Base-by-base conservation (phyloP, 2,797 vertebrate genomes). In the Chrysocyon brachyurus region DNA sequence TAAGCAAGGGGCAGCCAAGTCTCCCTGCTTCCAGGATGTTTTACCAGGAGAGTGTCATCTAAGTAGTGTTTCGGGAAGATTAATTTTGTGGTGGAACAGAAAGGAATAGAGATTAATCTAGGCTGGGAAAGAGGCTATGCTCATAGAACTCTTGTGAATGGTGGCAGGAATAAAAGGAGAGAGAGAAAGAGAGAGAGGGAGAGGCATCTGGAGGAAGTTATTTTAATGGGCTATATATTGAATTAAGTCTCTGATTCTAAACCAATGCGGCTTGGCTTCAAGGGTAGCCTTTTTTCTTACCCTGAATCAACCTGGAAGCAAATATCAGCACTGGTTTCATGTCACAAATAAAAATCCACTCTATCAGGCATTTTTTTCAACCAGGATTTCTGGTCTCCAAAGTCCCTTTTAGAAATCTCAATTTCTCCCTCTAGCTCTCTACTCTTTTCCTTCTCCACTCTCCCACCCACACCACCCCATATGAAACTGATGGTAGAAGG, bases 31-130 rank as follows among this genome's bases (percentile, higher is more conserved):
- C 14, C n/a, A 83, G 24, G 63, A 4, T 46, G 4, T 70, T 52
- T 95, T 26, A 95, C 59, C 12, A 63, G 24, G 31, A 21, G 14
- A 89, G 4, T 91, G 2, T 56, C 64, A 49, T 73, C 7, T 24
- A 86, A 83, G 26, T 19, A 26, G 0, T 77, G n/a, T 84, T 94
- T 96, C 63, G 59, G 33, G n/a, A 68, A 79, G n/a, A 93, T 94
- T 92, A 40, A 86, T 86, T 93, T 88, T 94, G n/a, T 93, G 33
- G 6, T 78, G 6, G 24, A 96, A 94, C 31, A 94, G 19, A 72
- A 90, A 66, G 61, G 26, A 91, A 85, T 22, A 82, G 31, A 91
- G 36, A 86, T 88, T 57, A 73, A 73, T 56, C 72, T 95, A 59
- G 21, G 14, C 22, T 52, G 12, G 3, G 2, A 40, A 40, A 77